Base-by-base conservation (phyloP, 2,797 vertebrate genomes). In the Melanotaenia parkinsoni region DNA sequence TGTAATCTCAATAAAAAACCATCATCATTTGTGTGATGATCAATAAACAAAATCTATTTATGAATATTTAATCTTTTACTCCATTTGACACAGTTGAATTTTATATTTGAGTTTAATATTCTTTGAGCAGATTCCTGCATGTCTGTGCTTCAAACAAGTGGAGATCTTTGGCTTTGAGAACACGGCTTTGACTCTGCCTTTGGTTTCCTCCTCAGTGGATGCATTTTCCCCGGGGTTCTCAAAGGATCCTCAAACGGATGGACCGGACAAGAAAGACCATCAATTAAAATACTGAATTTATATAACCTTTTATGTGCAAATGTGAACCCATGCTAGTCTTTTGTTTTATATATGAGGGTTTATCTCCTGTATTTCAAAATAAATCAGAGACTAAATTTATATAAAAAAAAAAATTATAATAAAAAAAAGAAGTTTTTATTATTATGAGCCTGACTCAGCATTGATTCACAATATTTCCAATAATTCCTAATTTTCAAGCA, bases 121-220 rank as follows among this genome's bases (percentile, higher is more conserved):
- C 63, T 77, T 60, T 69, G 69, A 70, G 35, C 47, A 59, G 57
- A 78, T 53, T 62, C 32, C 45, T 6, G 10, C 26, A 43, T 51
- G 28, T 65, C 74, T 84, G 60, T 5, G 70, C 58, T 81, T 89
- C 77, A 81, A 76, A 77, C 77, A 65, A 8, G 54, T 11, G 51
- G 66, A 37, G 72, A 84, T 73, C 59, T 72, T 70, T 70, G 71
- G 75, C 76, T 88, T 83, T 87, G 76, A 83, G 73, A 81, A 60
- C 53, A 51, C 38, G 60, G 67, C 77, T 69, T 69, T 73, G 79
- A 70, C 74, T 83, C 40, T 6, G 35, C 67, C 63, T 72, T 75
- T 65, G 65, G 64, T 66, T 82, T 84, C 33, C 57, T 67, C 30
- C 51, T 74, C 74, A 53, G 72, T 50, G 8, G 69, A 76, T 51